Conservation (phyloP, 2,113 vertebrate species). For the Lichenostomus cassidix region DNA sequence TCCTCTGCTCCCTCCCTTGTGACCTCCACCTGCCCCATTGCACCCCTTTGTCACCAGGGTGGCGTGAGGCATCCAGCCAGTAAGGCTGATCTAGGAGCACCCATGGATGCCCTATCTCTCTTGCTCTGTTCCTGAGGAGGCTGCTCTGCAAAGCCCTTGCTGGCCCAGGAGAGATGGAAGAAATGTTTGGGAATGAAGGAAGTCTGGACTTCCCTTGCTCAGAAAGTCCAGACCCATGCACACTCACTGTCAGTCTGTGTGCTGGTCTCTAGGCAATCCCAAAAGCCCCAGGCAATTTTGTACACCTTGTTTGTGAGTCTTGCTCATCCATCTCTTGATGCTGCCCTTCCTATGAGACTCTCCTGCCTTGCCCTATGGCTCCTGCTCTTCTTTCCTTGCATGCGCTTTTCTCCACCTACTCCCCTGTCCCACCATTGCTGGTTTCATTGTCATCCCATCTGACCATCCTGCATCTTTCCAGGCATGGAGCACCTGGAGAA, state of each 20-base stretch:
- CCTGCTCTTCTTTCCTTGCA: background rate
- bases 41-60: background rate
- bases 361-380: background rate
- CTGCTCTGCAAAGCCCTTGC: background rate
- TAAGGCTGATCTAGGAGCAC: background rate
- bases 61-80: background rate
- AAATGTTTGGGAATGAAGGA: background rate
- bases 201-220: too few species aligned
- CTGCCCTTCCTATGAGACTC: background rate
- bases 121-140: fast-evolving
- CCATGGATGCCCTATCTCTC: background rate
- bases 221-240: background rate
- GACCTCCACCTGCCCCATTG: background rate
- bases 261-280: background rate
- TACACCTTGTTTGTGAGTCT: background rate
- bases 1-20: background rate
- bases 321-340: background rate
- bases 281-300: background rate
- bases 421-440: background rate
- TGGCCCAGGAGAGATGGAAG: background rate
- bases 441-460: background rate
- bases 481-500: slow-evolving; percentile 96
- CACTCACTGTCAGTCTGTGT: background rate
- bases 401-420: background rate
- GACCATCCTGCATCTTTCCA: slow-evolving; percentile 16